Base-by-base conservation (phyloP, 2,113 vertebrate species). In the Neotoma lepida region DNA sequence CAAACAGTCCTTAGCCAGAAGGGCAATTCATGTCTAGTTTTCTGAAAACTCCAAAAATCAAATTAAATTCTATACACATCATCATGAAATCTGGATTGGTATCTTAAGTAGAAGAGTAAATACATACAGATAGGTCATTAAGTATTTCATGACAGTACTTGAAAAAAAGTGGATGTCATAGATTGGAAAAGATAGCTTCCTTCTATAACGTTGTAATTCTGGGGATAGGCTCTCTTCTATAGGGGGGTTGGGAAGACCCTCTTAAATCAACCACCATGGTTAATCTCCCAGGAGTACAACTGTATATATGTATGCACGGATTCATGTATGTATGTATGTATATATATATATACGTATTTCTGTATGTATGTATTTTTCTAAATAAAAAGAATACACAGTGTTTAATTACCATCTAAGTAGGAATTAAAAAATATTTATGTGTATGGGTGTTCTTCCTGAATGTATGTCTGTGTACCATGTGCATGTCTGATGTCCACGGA, bases 1-100 rank as follows among this genome's bases (percentile, higher is more conserved):
- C 95, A 98, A 98, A 98, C 96, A 98, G 96, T 97, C 98, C 98
- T 98, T 94, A 98, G 97, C 97, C 97, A 98, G 97, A 98, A 98
- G 97, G 98, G 95, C 94, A 98, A 96, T 98, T 97, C 97, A 96
- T 88, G 98, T 98, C 97, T 97, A 98, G 97, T 97, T 98, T 98
- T 98, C 98, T 98, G 97, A 98, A 98, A 98, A 96, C 30, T 94
- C 95, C 96, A 96, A 98, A 89, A 97, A 97, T 97, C 96, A 98
- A 92, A 95, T 94, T 97, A 91, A 97, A 97, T 97, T 97, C 95
- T 97, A 80, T 96, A 96, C 95, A 97, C 97, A 95, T 74, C 94
- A 68, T 94, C 73, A 14, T 94, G 92, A 97, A 97, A 97, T 95
- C 92, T 94, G 22, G 49, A 96, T 82, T 92, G 39, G 68, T 96